phyloP scores from a whole-genome alignment of 2,113 vertebrate species.

The Erythrocebus patas region DNA sequence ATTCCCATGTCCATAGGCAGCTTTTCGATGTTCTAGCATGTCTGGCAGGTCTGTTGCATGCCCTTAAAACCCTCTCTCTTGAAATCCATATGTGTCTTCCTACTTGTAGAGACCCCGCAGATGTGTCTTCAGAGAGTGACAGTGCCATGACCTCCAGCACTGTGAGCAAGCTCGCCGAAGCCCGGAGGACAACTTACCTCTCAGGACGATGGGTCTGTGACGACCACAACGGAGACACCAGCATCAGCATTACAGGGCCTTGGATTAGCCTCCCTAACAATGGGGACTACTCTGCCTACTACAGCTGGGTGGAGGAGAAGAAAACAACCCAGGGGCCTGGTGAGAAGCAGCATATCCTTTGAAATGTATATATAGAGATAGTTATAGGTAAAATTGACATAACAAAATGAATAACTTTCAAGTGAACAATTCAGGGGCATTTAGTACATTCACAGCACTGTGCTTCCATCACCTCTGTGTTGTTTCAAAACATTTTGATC shows the following conservation, averaged over 20 bases:
- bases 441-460: not conserved
- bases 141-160: constrained; percentile 95
- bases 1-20: not conserved
- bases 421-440: not conserved
- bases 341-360: constrained; percentile 72
- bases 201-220: constrained; percentile 98
- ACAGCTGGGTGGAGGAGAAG: constrained; percentile 94
- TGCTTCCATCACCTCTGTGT: not conserved
- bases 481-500: not conserved
- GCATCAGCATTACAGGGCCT: constrained; percentile 94
- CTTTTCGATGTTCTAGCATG: not conserved
- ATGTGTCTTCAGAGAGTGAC: constrained; percentile 90
- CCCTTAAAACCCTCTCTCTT: not conserved
- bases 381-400: not conserved
- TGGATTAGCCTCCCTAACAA: constrained; percentile 95
- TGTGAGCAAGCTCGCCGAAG: constrained; percentile 96
- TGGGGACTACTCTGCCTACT: constrained; percentile 97
- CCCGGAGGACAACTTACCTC: constrained; percentile 95
- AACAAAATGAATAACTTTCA: not conserved
- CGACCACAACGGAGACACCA: constrained; percentile 97
- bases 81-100: not conserved
- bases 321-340: constrained; percentile 94
- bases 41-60: not conserved
- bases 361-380: not conserved
- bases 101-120: constrained; percentile 90